Conservation (phyloP, 2,797 vertebrate genomes). For the Phoxinus dragarum region DNA sequence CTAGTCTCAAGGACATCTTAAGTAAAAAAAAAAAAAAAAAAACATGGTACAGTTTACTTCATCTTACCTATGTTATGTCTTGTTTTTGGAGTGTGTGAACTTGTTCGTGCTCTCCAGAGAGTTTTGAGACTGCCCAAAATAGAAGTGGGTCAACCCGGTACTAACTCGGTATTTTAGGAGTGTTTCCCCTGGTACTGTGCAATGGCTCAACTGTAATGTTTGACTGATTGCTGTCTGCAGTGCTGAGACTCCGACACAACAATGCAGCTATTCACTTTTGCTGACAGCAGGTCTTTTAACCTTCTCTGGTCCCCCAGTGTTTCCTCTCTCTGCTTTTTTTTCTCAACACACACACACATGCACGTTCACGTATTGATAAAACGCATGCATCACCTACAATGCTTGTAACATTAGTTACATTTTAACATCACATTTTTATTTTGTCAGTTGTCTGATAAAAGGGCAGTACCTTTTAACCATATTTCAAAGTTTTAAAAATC, state of each 20-base stretch:
- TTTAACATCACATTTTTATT: background rate
- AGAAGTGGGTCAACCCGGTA: slow-evolving; percentile 45
- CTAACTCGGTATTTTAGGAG: slow-evolving; percentile 51
- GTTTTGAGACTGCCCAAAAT: slow-evolving; percentile 44
- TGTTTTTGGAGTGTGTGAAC: slow-evolving; percentile 48
- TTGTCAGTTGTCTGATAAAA: background rate
- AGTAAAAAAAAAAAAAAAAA: background rate
- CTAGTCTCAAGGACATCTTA: slow-evolving; percentile 6
- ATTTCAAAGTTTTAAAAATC: background rate
- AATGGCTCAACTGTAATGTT: slow-evolving; percentile 34
- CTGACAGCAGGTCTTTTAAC: slow-evolving; percentile 50
- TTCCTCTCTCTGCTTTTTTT: slow-evolving; percentile 28
- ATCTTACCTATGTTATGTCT: background rate
- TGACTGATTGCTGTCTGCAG: slow-evolving; percentile 53
- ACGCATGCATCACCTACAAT: background rate
- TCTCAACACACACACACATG: slow-evolving; percentile 18
- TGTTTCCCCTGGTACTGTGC: slow-evolving; percentile 38
- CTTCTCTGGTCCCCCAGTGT: slow-evolving; percentile 17
- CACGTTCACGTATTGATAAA: background rate
- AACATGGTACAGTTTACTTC: background rate
- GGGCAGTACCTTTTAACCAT: background rate
- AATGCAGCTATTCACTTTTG: slow-evolving; percentile 44
- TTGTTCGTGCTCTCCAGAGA: slow-evolving; percentile 50
- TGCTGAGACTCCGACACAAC: slow-evolving; percentile 44
- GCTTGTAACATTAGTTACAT: background rate